Evolutionary conservation across 2,888 invertebrate genomes (phyloP), one percentile per base, ranked within the genome.

Genomic region (Melinaea marsaeus): DNA sequence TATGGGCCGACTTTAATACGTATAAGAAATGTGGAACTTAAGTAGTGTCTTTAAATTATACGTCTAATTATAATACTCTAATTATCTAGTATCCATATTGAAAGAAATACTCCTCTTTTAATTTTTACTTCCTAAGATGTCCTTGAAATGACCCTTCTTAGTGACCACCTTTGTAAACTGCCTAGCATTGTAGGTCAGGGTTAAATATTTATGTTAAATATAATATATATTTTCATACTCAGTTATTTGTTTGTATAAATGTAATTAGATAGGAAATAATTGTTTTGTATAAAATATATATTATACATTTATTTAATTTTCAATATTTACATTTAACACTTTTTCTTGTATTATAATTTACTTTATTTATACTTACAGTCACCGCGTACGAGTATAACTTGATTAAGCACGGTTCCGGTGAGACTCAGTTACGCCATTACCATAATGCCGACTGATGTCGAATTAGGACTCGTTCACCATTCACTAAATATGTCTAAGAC

Each of bases 401-500:
- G 64, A 67, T 67, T 63, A 69, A 62, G 61, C 62, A 59, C 61
- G 59, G 58, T 64, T 60, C 58, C 63, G 55, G 60, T 33, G 60
- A 58, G 63, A 74, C 71, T 76, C 74, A 75, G 77, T 75, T 61
- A 63, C 67, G 81, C 80, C 61, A 68, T 70, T 84, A 78, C 69
- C 85, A 85, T 85, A 84, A 83, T 80, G 76, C 79, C 78, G 75
- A 77, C 79, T 79, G 81, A 79, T 81, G 82, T 83, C 76, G 74
- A 69, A 61, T 74, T 77, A 74, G 73, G 78, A 72, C 72, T 72
- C 34, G 42, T 34, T 45, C 45, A 55, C 59, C 13, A 0, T 47
- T 57, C 54, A 32, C 33, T 37, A 56, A 51, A 34, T 57, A 22
- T 51, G 7, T 51, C n/a, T 32, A 22, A 32, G 51, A 51, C 7